A percentile compares a stretch with the other conserved stretches of the same genome.
phyloP scores from a whole-genome alignment of 2,797 vertebrate species.

The Falco cherrug region DNA sequence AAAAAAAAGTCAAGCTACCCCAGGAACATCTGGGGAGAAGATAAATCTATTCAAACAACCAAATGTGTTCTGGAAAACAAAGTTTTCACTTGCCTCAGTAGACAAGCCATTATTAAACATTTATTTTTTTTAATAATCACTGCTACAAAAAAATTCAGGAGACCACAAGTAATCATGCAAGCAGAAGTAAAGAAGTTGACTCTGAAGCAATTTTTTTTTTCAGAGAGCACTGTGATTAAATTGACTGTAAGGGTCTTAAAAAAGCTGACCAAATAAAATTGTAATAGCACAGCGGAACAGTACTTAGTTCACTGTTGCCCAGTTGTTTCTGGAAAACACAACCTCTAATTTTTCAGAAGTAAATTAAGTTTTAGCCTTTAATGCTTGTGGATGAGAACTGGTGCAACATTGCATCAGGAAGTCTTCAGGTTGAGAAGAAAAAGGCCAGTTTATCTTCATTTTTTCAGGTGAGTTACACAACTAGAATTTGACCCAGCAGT shows the following conservation, averaged over 20 bases:
- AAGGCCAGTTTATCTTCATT: not conserved
- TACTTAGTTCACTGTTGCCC: not conserved
- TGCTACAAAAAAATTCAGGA: not conserved
- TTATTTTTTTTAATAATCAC: not conserved
- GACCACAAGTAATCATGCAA: not conserved
- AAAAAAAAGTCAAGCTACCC: not conserved
- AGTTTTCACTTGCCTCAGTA: not conserved
- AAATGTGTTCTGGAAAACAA: not conserved
- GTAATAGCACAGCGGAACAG: not conserved
- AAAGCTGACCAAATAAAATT: not conserved
- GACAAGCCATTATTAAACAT: not conserved
- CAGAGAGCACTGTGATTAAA: not conserved
- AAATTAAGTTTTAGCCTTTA: not conserved
- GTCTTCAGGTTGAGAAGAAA: not conserved
- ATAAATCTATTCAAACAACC: not conserved
- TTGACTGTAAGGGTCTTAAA: not conserved
- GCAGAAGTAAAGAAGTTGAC: not conserved
- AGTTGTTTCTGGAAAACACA: not conserved
- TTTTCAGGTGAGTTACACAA: not conserved
- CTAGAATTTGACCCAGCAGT: not conserved
- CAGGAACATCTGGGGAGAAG: not conserved
- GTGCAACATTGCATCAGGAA: not conserved
- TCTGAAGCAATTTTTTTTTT: not conserved
- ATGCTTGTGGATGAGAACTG: not conserved
- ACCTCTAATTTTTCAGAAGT: not conserved